Conservation (phyloP, 1,140 invertebrate genomes). For the Campodea augens region DNA sequence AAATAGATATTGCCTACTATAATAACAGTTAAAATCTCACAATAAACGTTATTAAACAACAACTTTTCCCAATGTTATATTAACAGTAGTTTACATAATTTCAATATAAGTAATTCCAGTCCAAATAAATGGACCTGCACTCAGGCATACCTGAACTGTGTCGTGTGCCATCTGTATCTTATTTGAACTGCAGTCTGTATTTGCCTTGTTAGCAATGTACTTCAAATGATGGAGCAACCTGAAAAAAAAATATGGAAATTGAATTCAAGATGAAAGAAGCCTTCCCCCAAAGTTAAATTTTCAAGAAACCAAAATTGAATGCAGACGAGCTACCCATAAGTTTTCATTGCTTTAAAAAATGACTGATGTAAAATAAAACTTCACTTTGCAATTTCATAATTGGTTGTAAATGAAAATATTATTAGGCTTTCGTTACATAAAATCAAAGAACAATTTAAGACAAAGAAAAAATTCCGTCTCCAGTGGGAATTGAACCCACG, state of each 20-base stretch:
- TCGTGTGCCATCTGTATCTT: conserved; percentile 63
- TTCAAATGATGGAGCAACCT: conserved; percentile 65
- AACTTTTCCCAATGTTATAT: too few relatives aligned
- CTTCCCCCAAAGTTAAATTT: not conserved
- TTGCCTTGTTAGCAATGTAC: conserved; percentile 43
- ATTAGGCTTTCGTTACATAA: not conserved
- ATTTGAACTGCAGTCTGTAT: conserved; percentile 32
- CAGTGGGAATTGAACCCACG: too few relatives aligned
- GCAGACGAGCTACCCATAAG: too few relatives aligned
- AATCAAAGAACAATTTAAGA: too few relatives aligned
- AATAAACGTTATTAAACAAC: not conserved
- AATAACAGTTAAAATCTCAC: not conserved
- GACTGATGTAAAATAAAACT: not conserved
- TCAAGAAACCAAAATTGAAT: too few relatives aligned
- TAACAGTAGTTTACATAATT: too few relatives aligned
- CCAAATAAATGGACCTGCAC: too few relatives aligned
- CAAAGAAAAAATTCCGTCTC: too few relatives aligned
- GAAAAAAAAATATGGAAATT: conserved; percentile 11
- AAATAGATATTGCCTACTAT: too few relatives aligned
- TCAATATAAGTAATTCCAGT: too few relatives aligned
- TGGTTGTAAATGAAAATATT: not conserved
- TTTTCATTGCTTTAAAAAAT: not conserved
- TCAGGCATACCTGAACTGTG: conserved; percentile 33
- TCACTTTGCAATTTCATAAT: not conserved
- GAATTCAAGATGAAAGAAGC: not conserved